Base-by-base conservation (phyloP, 2,113 vertebrate genomes). In the Gymnocephalus cernua region DNA sequence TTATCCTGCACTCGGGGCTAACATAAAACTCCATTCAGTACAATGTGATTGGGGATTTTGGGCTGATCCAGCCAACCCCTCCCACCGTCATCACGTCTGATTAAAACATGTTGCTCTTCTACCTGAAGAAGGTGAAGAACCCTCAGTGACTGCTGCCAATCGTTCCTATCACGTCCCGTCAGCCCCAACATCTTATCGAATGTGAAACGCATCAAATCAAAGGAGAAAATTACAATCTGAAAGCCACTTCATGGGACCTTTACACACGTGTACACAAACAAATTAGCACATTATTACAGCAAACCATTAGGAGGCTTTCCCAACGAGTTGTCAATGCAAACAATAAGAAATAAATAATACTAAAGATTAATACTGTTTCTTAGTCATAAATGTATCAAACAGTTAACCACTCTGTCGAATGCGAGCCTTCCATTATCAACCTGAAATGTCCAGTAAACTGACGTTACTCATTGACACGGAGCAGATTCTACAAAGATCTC, bases 171-270 rank as follows among this genome's bases (percentile, higher is more conserved):
- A 32, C n/a, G 27, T 44, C 35, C 61, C 48, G 35, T 68, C 50
- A 32, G n/a, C 15, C 38, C 32, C 11, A 74, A 83, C 58, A 38
- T 80, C 27, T 32, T 0, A 18, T 63, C 21, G 13, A 11, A 70
- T 19, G 47, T 19, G 3, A 64, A 68, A 75, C 74, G 82, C 61
- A 19, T 15, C 23, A 75, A 82, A 86, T 32, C 69, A 84, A 72
- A 82, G 4, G 79, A 66, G 50, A 83, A 71, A 77, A 53, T 32
- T 23, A 72, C 76, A 70, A 66, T 84, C 63, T 67, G 25, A 79
- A 78, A 80, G 54, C 48, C 89, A 91, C 83, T 89, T 86, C 89
- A 92, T 87, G 90, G 90, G 89, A 93, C 90, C 89, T 89, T 90
- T 78, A 70, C 80, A 70, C 80, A 86, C 79, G 35, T 78, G 79